Base-by-base conservation (phyloP, 2,797 vertebrate genomes). In the Spheniscus humboldti region DNA sequence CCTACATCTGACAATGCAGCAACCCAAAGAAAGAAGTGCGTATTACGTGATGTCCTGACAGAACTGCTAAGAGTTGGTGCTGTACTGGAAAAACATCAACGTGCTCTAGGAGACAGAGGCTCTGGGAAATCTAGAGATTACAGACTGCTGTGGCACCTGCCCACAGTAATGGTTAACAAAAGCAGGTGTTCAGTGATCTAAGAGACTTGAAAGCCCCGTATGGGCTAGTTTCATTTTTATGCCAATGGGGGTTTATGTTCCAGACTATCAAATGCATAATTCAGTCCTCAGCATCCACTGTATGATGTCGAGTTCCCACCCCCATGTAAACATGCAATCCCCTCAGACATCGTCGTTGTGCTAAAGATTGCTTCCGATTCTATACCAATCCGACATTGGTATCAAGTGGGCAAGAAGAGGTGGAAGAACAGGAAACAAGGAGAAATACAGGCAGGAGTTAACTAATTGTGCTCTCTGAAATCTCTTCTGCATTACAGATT, bases 261-360 rank as follows among this genome's bases (percentile, higher is more conserved):
- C 50, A 56, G 64, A 52, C 53, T 14, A 69, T 4, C 37, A 62
- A 66, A 50, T 31, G 37, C 2, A 0, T 73, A 68, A 76, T 37
- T 83, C 47, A 57, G 47, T 47, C 59, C 68, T 80, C 75, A 76
- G 41, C 67, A 60, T n/a, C 80, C 52, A 33, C 37, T 80, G 60
- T 24, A 28, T 9, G 39, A 2, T 9, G 47, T 10, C 4, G 10
- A 69, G 43, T 62, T 76, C 64, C 75, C 72, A 69, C 4, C 5
- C 11, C 23, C 41, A 53, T 9, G 9, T 28, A 86, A 75, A 66
- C 37, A 33, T 20, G 31, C 71, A 76, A 45, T 76, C 55, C 37
- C 50, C 63, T 73, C 0, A 0, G 72, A 77, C 41, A 53, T 25
- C 0, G 0, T 28, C 57, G 64, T 28, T 77, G 52, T 62, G 22